Evolutionary conservation across 1,140 invertebrate genomes (phyloP).

Genomic region (Grapholita molesta): DNA sequence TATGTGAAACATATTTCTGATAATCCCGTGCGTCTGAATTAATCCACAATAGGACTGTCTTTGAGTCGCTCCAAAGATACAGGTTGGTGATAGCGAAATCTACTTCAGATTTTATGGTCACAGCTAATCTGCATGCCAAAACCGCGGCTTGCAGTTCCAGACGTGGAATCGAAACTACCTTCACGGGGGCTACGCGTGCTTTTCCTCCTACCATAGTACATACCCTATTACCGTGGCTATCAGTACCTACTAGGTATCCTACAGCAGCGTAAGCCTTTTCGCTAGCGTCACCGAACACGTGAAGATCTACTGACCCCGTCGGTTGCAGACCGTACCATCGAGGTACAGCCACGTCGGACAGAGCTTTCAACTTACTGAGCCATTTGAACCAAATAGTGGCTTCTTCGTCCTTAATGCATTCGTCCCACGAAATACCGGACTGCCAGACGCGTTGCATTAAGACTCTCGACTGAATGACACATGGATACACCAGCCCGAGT

Average conservation of each 20-base stretch:
- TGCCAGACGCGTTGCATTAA: conserved; percentile 50
- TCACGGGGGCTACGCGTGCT: conserved; percentile 36
- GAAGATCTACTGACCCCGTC: conserved; percentile 35
- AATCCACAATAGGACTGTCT: conserved; percentile 16
- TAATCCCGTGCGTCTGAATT: conserved; percentile 19
- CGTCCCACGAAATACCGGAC: conserved; percentile 42
- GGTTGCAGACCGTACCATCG: background rate
- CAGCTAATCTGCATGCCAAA: conserved; percentile 28
- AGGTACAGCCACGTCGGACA: background rate
- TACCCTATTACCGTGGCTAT: background rate
- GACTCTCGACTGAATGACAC: conserved; percentile 35
- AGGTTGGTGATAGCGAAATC: background rate
- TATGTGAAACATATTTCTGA: conserved; percentile 44
- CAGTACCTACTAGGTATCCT: background rate
- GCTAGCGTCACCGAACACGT: conserved; percentile 20
- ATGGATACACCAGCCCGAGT: conserved; percentile 29
- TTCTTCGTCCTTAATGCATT: conserved; percentile 12
- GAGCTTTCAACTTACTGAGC: background rate
- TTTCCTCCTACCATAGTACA: background rate
- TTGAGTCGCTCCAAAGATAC: conserved; percentile 21
- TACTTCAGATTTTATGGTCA: conserved; percentile 20
- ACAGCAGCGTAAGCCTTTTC: no score
- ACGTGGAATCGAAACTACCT: conserved; percentile 38
- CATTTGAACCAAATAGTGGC: conserved; percentile 11
- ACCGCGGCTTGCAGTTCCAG: conserved; percentile 46